Evolutionary conservation across 1,140 invertebrate species (phyloP).

Genomic region (Penaeus japonicus): DNA sequence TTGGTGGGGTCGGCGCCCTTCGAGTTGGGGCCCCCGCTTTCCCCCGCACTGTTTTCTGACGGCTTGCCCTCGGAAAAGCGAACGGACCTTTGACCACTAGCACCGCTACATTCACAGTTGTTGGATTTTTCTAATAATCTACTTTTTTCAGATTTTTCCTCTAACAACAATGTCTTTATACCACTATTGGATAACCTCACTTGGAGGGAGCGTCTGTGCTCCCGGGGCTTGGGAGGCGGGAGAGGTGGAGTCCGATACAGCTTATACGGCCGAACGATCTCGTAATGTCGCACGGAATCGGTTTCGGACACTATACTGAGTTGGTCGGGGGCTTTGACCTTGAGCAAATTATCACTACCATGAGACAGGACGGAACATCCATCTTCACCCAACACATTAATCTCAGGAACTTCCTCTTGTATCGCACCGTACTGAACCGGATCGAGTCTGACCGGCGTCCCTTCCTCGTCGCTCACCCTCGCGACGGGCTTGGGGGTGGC

Average conservation of each 20-base stretch:
- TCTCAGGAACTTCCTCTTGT: slow-evolving; percentile 48
- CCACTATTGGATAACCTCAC: slow-evolving; percentile 42
- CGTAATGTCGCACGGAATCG: slow-evolving; percentile 57
- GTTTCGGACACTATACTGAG: slow-evolving; percentile 58
- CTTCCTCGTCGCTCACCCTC: slow-evolving; percentile 13
- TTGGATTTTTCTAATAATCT: neutral
- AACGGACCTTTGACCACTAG: slow-evolving; percentile 18
- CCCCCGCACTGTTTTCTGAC: neutral
- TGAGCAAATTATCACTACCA: slow-evolving; percentile 53
- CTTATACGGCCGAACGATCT: slow-evolving; percentile 54
- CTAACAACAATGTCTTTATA: slow-evolving; percentile 32
- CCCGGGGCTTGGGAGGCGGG: slow-evolving; percentile 45
- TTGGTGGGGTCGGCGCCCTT: neutral
- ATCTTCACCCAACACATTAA: slow-evolving; percentile 53
- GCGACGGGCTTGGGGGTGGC: slow-evolving; percentile 18
- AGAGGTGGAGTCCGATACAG: slow-evolving; percentile 56
- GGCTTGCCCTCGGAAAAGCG: slow-evolving; percentile 22
- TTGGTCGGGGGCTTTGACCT: slow-evolving; percentile 58
- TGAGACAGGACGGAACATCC: slow-evolving; percentile 52
- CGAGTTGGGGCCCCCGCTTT: no score
- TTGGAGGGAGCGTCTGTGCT: slow-evolving; percentile 40
- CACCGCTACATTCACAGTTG: neutral
- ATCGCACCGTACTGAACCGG: slow-evolving; percentile 46
- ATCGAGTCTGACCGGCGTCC: slow-evolving; percentile 26
- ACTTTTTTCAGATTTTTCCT: slow-evolving; percentile 41